These are phyloP conservation scores for Seira musarum DNA, from an alignment of 2,888 invertebrate genomes.

Conservation along the genomic window DNA sequence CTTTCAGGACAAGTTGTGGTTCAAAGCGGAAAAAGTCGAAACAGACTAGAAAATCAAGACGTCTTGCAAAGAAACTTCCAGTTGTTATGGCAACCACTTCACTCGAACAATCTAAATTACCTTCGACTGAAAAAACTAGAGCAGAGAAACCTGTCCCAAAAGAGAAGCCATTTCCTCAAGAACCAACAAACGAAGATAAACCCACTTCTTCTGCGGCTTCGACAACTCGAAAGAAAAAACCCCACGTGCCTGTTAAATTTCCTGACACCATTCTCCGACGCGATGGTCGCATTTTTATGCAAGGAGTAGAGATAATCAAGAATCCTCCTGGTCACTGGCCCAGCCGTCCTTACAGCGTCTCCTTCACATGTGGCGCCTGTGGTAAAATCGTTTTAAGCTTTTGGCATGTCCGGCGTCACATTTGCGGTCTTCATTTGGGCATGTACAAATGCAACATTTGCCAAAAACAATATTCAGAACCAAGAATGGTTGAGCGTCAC, in stretches of 20 bases:
- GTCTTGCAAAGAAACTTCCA: too few species aligned
- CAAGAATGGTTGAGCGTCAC: constrained; percentile 15
- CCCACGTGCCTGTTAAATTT: background rate
- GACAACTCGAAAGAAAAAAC: background rate
- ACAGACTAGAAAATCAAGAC: too few species aligned
- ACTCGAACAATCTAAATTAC: too few species aligned
- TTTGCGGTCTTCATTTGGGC: constrained; percentile 41
- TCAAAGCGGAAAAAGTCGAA: too few species aligned
- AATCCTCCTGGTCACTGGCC: constrained; percentile 26
- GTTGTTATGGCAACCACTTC: background rate
- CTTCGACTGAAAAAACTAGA: too few species aligned
- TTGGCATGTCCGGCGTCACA: constrained; percentile 34
- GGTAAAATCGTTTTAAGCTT: constrained; percentile 16
- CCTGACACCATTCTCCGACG: constrained; percentile 30
- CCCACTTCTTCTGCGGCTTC: too few species aligned
- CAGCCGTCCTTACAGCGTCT: background rate
- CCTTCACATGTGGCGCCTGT: constrained; percentile 35
- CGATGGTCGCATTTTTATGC: constrained; percentile 42
- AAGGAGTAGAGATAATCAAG: constrained; percentile 46
- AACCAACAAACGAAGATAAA: too few species aligned
- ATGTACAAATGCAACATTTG: constrained; percentile 45
- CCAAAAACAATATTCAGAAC: constrained; percentile 16
- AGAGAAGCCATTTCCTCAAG: too few species aligned
- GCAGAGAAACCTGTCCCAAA: too few species aligned
- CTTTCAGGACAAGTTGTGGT: too few species aligned